phyloP scores from a whole-genome alignment of 2,113 vertebrate genomes.

The Amphiprion ocellaris region DNA sequence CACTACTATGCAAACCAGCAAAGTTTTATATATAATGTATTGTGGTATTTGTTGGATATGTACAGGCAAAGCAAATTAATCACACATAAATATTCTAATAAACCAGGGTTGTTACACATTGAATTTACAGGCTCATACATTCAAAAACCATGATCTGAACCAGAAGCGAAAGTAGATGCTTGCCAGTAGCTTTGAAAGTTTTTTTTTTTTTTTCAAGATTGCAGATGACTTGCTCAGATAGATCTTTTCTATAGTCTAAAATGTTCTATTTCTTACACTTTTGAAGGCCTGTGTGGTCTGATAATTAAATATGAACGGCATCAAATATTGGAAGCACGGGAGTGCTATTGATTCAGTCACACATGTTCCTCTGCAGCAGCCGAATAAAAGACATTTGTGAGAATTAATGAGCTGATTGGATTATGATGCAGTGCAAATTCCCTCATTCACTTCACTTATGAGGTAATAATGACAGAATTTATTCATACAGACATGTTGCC shows the following conservation, averaged over 20 bases:
- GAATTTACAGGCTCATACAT: too few species aligned
- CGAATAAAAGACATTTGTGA: constrained; percentile 66
- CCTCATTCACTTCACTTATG: constrained; percentile 53
- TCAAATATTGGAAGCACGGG: constrained; percentile 9
- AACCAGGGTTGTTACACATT: too few species aligned
- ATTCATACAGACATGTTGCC: constrained; percentile 71
- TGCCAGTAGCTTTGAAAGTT: too few species aligned
- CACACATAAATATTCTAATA: too few species aligned
- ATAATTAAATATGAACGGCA: constrained; percentile 23
- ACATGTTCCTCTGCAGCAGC: constrained; percentile 37
- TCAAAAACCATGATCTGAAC: too few species aligned
- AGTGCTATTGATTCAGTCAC: constrained; percentile 56
- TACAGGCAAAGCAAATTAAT: too few species aligned
- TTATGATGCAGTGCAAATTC: constrained; percentile 66
- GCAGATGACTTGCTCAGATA: neutral
- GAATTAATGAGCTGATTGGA: constrained; percentile 74
- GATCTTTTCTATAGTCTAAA: neutral
- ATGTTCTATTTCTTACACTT: constrained; percentile 23
- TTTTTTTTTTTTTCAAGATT: neutral
- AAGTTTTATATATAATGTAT: too few species aligned
- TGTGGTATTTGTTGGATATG: too few species aligned
- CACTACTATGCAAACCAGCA: too few species aligned
- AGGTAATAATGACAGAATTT: constrained; percentile 71
- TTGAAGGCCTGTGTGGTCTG: neutral
- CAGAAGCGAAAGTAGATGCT: too few species aligned